Base-by-base conservation (phyloP, 2,797 vertebrate genomes). In the Cichlasoma orientale region DNA sequence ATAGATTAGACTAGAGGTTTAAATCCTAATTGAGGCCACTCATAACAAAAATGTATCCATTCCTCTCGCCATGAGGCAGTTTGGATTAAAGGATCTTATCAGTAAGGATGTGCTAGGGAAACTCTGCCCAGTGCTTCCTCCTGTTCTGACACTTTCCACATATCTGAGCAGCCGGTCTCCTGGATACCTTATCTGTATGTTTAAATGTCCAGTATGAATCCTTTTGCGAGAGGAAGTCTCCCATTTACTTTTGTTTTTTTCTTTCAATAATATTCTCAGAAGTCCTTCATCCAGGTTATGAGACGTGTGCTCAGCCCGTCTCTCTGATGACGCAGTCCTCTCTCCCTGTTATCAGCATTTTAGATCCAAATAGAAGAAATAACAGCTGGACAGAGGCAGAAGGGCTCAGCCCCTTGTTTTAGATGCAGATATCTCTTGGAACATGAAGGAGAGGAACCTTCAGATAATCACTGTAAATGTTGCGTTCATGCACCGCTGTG, bases 51-150 rank as follows among this genome's bases (percentile, higher is more conserved):
- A 83, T 75, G 61, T 63, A 75, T 80, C 82, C 74, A 63, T 83
- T 88, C 75, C 86, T 86, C 56, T 66, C 75, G 81, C 77, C 44
- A 54, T 21, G 66, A 85, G 83, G 75, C 73, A 63, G 7, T 80
- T 59, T 84, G 83, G 82, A 90, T 92, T 44, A 89, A 88, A 90
- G 82, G 89, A 81, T 92, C 85, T 94, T 93, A 94, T 94, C 93
- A 79, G 78, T 89, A 29, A 91, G 90, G 92, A 92, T 93, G 87
- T 92, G 85, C 90, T 84, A 63, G 90, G 93, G 93, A 94, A 94
- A 89, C 93, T 90, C 89, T 90, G 89, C 92, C 93, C 92, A 89
- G 84, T 90, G 81, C 84, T 92, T 92, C 91, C 90, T 90, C 76
- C 84, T 83, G 72, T 74, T 75, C 31, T 11, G 82, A 88, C 80